phyloP scores from a whole-genome alignment of 2,888 invertebrate species.

The Mayetiola destructor region DNA sequence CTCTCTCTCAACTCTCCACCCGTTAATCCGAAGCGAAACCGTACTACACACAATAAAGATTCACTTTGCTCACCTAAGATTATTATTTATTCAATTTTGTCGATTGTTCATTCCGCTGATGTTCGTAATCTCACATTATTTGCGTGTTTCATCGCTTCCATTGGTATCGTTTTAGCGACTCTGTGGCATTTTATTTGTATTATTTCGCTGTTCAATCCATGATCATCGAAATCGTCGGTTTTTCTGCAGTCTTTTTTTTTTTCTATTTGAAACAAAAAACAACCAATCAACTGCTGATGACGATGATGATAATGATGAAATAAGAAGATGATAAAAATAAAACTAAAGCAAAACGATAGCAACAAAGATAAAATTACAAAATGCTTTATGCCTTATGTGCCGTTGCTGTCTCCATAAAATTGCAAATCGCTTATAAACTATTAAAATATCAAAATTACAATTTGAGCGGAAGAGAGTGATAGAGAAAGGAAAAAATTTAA shows the following conservation, averaged over 20 bases:
- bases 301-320: too few species aligned
- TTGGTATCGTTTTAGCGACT: not conserved
- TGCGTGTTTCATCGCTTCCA: not conserved
- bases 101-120: not conserved
- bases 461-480: too few species aligned
- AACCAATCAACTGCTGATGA: too few species aligned
- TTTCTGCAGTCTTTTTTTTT: not conserved
- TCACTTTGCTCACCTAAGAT: slow-evolving; percentile 6
- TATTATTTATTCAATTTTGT: slow-evolving; percentile 12
- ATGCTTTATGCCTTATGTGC: slow-evolving; percentile 9
- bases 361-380: slow-evolving; percentile 8
- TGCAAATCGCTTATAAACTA: slow-evolving; percentile 11
- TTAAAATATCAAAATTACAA: slow-evolving; percentile 12
- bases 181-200: not conserved
- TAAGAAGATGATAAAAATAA: not conserved
- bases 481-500: not conserved
- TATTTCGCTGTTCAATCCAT: not conserved
- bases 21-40: too few species aligned
- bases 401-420: not conserved
- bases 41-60: slow-evolving; percentile 3
- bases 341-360: not conserved
- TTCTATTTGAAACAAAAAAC: slow-evolving; percentile 10
- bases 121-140: too few species aligned
- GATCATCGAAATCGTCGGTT: not conserved
- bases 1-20: too few species aligned